phyloP scores from a whole-genome alignment of 1,140 invertebrate species.

The Temnothorax nylanderi region DNA sequence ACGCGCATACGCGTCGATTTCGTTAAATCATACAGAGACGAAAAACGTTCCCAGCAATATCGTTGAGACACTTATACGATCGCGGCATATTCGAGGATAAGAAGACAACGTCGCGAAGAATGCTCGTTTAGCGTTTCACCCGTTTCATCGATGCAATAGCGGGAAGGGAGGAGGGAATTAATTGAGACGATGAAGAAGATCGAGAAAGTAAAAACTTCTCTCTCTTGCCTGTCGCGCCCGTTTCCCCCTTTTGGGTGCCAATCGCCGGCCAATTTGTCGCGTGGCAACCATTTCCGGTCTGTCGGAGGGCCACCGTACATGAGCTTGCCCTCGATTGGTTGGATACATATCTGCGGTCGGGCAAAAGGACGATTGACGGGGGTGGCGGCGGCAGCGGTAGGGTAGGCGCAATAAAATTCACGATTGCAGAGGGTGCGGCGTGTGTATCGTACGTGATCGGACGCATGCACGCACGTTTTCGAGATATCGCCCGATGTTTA shows the following conservation, averaged over 20 bases:
- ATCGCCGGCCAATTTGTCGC: constrained; percentile 79
- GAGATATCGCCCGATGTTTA: constrained; percentile 64
- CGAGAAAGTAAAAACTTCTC: constrained; percentile 36
- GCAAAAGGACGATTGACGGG: constrained; percentile 55
- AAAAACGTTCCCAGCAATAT: constrained; percentile 63
- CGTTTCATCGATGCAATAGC: background rate
- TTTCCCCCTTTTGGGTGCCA: constrained; percentile 59
- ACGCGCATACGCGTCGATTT: constrained; percentile 63
- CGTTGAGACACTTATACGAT: constrained; percentile 72
- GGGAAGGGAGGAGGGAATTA: constrained; percentile 43
- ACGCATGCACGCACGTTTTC: constrained; percentile 9
- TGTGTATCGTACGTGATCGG: constrained; percentile 61
- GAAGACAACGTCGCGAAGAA: background rate
- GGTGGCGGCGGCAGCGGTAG: constrained; percentile 14
- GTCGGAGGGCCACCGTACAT: constrained; percentile 56
- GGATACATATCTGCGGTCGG: constrained; percentile 70
- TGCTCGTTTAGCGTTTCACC: background rate
- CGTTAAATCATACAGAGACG: constrained; percentile 76
- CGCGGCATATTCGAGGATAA: constrained; percentile 62
- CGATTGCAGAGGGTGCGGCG: constrained; percentile 26
- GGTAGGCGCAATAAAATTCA: constrained; percentile 73
- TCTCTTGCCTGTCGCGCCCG: constrained; percentile 12
- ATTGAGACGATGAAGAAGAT: constrained; percentile 60
- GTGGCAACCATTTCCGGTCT: constrained; percentile 72
- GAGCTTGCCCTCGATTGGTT: constrained; percentile 48